Evolutionary conservation across 2,888 invertebrate genomes (phyloP).

Genomic region (Nysson spinosus): DNA sequence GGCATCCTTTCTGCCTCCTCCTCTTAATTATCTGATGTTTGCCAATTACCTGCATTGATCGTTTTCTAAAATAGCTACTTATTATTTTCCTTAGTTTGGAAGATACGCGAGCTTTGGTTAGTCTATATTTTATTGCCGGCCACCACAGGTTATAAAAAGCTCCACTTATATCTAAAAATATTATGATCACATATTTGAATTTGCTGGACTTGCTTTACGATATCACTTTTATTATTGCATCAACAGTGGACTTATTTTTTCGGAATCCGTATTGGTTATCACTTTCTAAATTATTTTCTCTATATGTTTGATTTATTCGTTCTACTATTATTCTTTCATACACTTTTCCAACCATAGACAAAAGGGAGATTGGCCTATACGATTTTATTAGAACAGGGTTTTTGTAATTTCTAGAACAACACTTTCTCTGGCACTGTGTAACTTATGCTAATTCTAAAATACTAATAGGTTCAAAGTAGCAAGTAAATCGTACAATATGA

Average conservation of each 20-base stretch:
- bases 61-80: neutral
- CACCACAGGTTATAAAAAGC: slow-evolving; percentile 11
- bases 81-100: neutral
- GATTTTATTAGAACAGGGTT: neutral
- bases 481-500: no score
- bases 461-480: no score
- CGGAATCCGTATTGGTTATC: neutral
- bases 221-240: neutral
- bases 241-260: neutral
- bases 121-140: neutral
- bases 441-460: no score
- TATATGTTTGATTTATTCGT: neutral
- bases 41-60: neutral
- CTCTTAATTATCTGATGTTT: neutral
- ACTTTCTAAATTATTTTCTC: neutral
- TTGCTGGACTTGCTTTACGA: neutral
- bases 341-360: neutral
- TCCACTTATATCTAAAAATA: slow-evolving; percentile 7
- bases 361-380: neutral
- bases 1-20: neutral
- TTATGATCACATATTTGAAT: neutral
- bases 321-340: neutral
- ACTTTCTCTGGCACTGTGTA: no score
- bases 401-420: no score
- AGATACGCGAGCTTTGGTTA: neutral